phyloP scores from a whole-genome alignment of 2,113 vertebrate genomes.

The Notothenia rossii region DNA sequence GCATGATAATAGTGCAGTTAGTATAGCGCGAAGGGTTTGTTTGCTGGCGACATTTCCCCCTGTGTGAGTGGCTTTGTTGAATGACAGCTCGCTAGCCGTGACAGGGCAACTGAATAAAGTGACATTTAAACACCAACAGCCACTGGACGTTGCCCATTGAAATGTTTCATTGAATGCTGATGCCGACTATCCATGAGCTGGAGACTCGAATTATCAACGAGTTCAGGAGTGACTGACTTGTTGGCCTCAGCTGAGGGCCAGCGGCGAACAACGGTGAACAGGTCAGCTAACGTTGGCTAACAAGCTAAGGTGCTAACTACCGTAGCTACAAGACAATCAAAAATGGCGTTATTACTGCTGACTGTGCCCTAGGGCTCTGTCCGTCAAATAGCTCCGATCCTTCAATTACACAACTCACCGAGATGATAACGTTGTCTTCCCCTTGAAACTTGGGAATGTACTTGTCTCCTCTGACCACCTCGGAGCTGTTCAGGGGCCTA shows the following conservation, averaged over 20 bases:
- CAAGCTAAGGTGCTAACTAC: conserved; percentile 64
- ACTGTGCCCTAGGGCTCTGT: conserved; percentile 21
- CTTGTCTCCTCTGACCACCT: conserved; percentile 90
- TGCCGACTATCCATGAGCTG: fast-evolving
- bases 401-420: conserved; percentile 82
- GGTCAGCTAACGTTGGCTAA: conserved; percentile 67
- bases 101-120: conserved; percentile 39
- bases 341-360: conserved; percentile 62
- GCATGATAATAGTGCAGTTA: neutral
- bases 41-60: conserved; percentile 32
- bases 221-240: neutral
- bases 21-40: neutral
- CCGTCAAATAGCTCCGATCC: neutral
- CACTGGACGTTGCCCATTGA: neutral
- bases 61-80: conserved; percentile 71
- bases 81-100: conserved; percentile 73
- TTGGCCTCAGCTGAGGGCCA: conserved; percentile 14
- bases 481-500: conserved; percentile 94
- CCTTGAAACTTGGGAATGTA: conserved; percentile 92
- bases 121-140: conserved; percentile 5
- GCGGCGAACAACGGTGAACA: conserved; percentile 38
- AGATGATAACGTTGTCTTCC: conserved; percentile 89
- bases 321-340: conserved; percentile 65
- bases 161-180: too few relatives aligned
- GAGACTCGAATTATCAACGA: fast-evolving